phyloP scores from a whole-genome alignment of 1,140 invertebrate species.

The Aphelenchoides besseyi region DNA sequence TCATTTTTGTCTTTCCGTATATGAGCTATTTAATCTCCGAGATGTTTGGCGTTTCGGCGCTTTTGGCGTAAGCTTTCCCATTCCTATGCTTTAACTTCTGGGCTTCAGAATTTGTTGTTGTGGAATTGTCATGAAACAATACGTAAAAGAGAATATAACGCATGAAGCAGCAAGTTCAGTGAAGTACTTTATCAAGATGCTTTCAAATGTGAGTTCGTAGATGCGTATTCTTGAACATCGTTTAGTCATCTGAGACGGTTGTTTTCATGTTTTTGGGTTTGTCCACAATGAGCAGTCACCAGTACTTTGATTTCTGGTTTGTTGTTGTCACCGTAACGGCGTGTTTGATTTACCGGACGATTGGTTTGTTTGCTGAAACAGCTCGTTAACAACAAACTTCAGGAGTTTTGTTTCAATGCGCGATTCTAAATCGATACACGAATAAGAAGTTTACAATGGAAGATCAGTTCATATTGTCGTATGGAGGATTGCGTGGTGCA shows the following conservation, averaged over 20 bases:
- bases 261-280: slow-evolving; percentile 99
- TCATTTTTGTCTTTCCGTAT: slow-evolving; percentile 39
- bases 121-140: slow-evolving; percentile 97
- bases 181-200: slow-evolving; percentile 97
- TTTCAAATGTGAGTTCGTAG: slow-evolving; percentile 65
- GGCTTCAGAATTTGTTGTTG: slow-evolving; percentile 77
- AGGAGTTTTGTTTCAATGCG: slow-evolving; percentile 57
- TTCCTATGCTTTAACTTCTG: background rate
- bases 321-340: slow-evolving; percentile 86
- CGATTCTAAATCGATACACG: slow-evolving; percentile 60
- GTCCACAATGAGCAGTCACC: slow-evolving; percentile 72
- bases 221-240: slow-evolving; percentile 62
- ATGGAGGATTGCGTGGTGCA: slow-evolving; percentile 45
- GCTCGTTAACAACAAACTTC: background rate
- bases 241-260: slow-evolving; percentile 85
- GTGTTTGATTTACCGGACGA: slow-evolving; percentile 84
- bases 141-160: slow-evolving; percentile 95
- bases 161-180: slow-evolving; percentile 94
- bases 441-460: slow-evolving; percentile 59
- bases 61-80: slow-evolving; percentile 49
- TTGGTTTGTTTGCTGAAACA: slow-evolving; percentile 63
- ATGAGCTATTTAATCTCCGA: slow-evolving; percentile 39
- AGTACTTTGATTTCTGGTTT: slow-evolving; percentile 85
- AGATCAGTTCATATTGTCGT: slow-evolving; percentile 65
- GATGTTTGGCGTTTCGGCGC: slow-evolving; percentile 54